A percentile compares a stretch with the other conserved stretches of the same genome.
Conservation (phyloP, 2,113 vertebrate genomes). For the Carlito syrichta region DNA sequence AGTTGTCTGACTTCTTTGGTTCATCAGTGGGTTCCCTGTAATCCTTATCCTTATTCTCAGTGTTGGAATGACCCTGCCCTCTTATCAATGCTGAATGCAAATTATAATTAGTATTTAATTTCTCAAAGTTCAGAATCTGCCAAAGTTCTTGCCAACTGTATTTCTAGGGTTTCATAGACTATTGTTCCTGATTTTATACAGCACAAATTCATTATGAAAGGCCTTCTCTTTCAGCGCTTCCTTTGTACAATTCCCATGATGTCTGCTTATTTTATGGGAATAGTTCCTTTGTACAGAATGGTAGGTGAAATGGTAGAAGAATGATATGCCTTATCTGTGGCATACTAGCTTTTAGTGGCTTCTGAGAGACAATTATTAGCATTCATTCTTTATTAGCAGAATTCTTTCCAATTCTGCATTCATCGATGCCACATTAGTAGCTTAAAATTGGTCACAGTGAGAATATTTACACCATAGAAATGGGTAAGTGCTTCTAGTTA, state of each 20-base stretch:
- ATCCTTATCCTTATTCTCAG: not conserved
- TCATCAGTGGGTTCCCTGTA: not conserved
- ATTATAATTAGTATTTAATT: not conserved
- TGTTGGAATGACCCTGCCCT: not conserved
- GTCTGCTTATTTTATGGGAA: not conserved
- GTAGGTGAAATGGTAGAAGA: rapidly evolving
- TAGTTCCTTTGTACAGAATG: not conserved
- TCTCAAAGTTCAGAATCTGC: not conserved
- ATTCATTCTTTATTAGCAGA: no score
- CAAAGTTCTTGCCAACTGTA: not conserved
- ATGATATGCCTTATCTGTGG: not conserved
- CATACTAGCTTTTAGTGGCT: not conserved
- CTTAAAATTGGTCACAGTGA: not conserved
- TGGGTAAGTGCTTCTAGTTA: not conserved
- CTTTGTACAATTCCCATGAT: not conserved
- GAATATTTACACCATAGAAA: not conserved
- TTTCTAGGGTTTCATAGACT: not conserved
- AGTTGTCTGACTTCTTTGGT: not conserved
- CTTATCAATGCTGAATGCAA: not conserved
- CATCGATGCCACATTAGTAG: not conserved
- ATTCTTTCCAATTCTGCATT: not conserved
- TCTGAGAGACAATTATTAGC: not conserved
- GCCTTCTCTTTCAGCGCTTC: not conserved
- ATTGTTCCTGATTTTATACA: not conserved
- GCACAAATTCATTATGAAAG: not conserved